Percentiles rank a stretch among this genome's conserved stretches.
Evolutionary conservation across 2,113 vertebrate genomes (phyloP).

Genomic region (Xiphorhynchus elegans): DNA sequence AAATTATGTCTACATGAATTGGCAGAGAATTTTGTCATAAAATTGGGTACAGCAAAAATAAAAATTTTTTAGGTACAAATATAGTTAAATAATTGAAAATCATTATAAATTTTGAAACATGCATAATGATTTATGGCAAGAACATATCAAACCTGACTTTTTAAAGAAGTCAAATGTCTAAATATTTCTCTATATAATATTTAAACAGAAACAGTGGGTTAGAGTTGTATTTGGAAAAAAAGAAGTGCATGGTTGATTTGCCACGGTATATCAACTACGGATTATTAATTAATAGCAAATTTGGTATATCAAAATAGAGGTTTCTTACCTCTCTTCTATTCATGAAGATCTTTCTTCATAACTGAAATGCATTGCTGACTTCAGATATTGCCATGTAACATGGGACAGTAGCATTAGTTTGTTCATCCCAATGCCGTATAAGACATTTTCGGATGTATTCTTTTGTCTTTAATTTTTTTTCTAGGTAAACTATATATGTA

Average conservation of each 20-base stretch:
- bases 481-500: neutral
- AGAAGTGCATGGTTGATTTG: neutral
- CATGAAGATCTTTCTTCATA: neutral
- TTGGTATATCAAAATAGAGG: neutral
- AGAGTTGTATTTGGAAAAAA: neutral
- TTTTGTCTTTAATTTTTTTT: neutral
- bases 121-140: neutral
- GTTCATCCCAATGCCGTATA: neutral
- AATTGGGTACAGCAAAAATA: neutral
- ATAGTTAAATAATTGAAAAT: neutral
- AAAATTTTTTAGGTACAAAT: neutral
- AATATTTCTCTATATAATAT: neutral
- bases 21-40: neutral
- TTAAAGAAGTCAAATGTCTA: neutral
- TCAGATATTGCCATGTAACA: neutral
- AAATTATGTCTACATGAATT: neutral
- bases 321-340: neutral
- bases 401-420: neutral
- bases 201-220: neutral
- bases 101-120: neutral
- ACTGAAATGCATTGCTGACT: neutral
- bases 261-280: neutral
- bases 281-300: neutral
- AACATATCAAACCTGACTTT: neutral
- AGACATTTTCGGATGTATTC: neutral